phyloP scores from a whole-genome alignment of 37 sponge, comb jelly and placozoan genomes.

The Hormiphora californensis region DNA sequence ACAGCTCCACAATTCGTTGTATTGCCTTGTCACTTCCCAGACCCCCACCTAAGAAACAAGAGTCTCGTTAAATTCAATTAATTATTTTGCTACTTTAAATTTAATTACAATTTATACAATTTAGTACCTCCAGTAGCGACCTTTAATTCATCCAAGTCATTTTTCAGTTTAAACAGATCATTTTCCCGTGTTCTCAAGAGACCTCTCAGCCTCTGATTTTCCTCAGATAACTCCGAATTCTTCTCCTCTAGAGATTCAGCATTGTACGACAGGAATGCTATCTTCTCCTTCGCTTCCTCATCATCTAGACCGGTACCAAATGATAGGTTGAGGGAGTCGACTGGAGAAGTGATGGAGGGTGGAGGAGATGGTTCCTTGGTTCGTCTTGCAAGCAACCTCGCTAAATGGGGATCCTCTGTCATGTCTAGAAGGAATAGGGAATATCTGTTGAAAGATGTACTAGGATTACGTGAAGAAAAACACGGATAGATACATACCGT shows the following conservation, averaged over 20 bases:
- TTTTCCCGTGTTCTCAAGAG: slow-evolving; percentile 31
- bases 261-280: slow-evolving; percentile 15
- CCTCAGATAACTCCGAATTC: slow-evolving; percentile 7
- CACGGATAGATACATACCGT: too few species aligned
- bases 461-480: too few species aligned
- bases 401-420: neutral
- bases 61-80: too few species aligned
- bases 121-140: neutral
- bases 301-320: slow-evolving; percentile 25
- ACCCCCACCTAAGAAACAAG: slow-evolving; percentile 52
- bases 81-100: too few species aligned
- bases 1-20: slow-evolving; percentile 46
- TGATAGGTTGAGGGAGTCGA: slow-evolving; percentile 16
- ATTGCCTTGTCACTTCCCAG: slow-evolving; percentile 52
- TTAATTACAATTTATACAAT: too few species aligned
- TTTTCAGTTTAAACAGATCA: slow-evolving; percentile 12
- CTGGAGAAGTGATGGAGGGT: neutral
- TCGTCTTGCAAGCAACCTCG: slow-evolving; percentile 33
- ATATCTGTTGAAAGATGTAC: too few species aligned
- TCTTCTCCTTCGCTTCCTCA: slow-evolving; percentile 44
- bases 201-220: slow-evolving; percentile 31
- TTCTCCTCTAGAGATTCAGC: slow-evolving; percentile 36
- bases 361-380: slow-evolving; percentile 5
- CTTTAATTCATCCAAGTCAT: slow-evolving; percentile 34
- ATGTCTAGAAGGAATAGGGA: too few species aligned